Evolutionary conservation across 1,140 invertebrate genomes (phyloP).

Genomic region (Drosophila kikkawai): DNA sequence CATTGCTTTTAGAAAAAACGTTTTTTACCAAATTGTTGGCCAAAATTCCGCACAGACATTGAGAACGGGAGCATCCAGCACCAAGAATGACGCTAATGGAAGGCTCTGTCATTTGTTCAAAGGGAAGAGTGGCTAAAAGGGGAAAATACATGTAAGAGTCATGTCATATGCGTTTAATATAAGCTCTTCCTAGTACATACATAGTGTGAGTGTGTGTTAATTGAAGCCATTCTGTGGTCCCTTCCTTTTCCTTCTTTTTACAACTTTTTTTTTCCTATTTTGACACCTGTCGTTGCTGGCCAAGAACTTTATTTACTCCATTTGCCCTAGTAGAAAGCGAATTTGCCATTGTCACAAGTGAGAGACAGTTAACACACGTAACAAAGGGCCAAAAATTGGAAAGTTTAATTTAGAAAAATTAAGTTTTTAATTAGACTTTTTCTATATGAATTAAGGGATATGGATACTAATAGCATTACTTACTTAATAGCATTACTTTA

Average conservation of each 20-base stretch:
- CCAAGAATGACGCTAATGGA: constrained; percentile 77
- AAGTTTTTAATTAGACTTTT: neutral
- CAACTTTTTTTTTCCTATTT: constrained; percentile 8
- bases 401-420: neutral
- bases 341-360: constrained; percentile 56
- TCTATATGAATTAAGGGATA: neutral
- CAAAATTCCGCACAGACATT: constrained; percentile 67
- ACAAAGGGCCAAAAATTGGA: neutral
- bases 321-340: constrained; percentile 38
- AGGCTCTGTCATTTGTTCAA: constrained; percentile 66
- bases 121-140: constrained; percentile 2
- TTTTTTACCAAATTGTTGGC: constrained; percentile 82
- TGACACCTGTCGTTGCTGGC: constrained; percentile 67
- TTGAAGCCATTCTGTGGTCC: constrained; percentile 53
- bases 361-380: constrained; percentile 23
- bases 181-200: constrained; percentile 6
- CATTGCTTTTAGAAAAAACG: constrained; percentile 74
- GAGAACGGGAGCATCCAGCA: constrained; percentile 42
- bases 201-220: constrained; percentile 57
- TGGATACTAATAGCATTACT: too few relatives aligned
- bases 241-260: constrained; percentile 16
- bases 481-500: too few relatives aligned
- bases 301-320: constrained; percentile 61
- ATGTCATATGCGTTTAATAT: constrained; percentile 71
- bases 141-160: constrained; percentile 1